Conservation (phyloP, 2,797 vertebrate species). For the Diplodus sargus region DNA sequence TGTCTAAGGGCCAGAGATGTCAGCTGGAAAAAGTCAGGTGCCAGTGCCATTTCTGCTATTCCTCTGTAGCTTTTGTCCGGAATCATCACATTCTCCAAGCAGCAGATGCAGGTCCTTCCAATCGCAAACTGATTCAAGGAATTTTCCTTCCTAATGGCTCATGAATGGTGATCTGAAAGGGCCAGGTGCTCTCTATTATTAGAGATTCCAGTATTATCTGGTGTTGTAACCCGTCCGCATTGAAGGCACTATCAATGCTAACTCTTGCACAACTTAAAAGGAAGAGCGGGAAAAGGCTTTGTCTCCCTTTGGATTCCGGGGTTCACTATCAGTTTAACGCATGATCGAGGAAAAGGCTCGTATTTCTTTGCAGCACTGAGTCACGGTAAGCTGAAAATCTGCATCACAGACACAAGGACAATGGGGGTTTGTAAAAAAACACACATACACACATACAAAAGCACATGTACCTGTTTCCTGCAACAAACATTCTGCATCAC, state of each 20-base stretch:
- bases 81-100: conserved; percentile 75
- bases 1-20: conserved; percentile 81
- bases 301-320: conserved; percentile 73
- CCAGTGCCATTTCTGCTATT: conserved; percentile 77
- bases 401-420: conserved; percentile 5
- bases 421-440: background rate
- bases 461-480: background rate
- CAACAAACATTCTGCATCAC: background rate
- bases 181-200: conserved; percentile 84
- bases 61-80: conserved; percentile 83
- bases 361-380: conserved; percentile 48
- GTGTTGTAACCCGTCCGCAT: conserved; percentile 56
- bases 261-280: conserved; percentile 84
- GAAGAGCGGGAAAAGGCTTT: conserved; percentile 66
- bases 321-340: conserved; percentile 83
- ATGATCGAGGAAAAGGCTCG: conserved; percentile 78
- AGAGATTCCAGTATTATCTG: conserved; percentile 59
- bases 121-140: conserved; percentile 64
- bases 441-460: background rate
- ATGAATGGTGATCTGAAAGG: conserved; percentile 80
- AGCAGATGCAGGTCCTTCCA: conserved; percentile 57
- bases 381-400: conserved; percentile 35
- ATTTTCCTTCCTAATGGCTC: conserved; percentile 70
- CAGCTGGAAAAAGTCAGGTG: conserved; percentile 85
- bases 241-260: conserved; percentile 57